Conservation (phyloP, 2,113 vertebrate genomes). For the Anser cygnoides region DNA sequence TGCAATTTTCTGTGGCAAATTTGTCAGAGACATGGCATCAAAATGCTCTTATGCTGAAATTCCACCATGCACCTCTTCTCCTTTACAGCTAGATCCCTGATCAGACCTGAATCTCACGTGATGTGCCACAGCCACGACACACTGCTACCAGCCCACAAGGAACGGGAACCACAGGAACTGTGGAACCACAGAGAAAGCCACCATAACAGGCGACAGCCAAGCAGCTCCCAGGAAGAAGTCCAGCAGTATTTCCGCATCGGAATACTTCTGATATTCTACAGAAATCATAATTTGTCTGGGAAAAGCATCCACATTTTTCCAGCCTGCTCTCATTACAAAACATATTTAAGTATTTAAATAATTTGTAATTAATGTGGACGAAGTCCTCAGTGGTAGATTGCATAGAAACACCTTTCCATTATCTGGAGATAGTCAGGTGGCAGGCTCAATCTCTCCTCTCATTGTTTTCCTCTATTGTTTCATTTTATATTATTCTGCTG, state of each 20-base stretch:
- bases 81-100: neutral
- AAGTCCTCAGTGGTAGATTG: neutral
- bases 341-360: neutral
- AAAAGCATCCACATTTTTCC: neutral
- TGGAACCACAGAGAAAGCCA: neutral
- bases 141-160: no score
- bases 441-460: neutral
- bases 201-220: fast-evolving
- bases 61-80: neutral
- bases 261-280: neutral
- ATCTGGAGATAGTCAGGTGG: neutral
- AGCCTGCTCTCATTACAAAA: neutral
- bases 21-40: neutral
- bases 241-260: neutral
- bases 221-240: neutral
- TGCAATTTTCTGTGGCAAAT: neutral
- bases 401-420: neutral
- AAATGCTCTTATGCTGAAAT: neutral
- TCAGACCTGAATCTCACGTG: neutral
- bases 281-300: neutral
- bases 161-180: neutral
- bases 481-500: neutral
- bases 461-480: neutral
- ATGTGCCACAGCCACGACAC: neutral
- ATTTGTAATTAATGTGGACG: neutral